Conservation (phyloP, 1,140 invertebrate species). For the Melitaea cinxia region DNA sequence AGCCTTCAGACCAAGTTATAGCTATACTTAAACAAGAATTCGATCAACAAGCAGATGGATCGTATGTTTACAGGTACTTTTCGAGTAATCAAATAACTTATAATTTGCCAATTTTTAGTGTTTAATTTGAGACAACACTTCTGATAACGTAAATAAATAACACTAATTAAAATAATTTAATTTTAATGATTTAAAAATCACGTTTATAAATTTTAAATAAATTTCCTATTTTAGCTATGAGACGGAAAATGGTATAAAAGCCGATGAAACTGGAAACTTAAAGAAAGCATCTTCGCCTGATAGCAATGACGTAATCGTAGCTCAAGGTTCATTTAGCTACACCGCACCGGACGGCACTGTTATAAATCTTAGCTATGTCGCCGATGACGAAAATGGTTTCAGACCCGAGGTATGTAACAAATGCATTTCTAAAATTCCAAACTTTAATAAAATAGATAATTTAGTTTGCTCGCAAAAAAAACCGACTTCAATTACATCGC, state of each 20-base stretch:
- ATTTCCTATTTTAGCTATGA: slow-evolving; percentile 84
- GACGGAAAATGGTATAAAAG: slow-evolving; percentile 88
- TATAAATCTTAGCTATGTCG: slow-evolving; percentile 88
- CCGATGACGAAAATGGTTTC: slow-evolving; percentile 90
- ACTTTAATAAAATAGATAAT: too few species aligned
- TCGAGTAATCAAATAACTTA: background rate
- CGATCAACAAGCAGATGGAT: slow-evolving; percentile 85
- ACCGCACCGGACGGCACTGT: slow-evolving; percentile 91
- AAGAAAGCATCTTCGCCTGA: slow-evolving; percentile 85
- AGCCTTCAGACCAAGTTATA: slow-evolving; percentile 78
- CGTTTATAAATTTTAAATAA: too few species aligned
- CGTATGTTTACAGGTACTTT: slow-evolving; percentile 84
- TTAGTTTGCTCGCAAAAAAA: too few species aligned
- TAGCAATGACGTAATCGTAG: slow-evolving; percentile 84
- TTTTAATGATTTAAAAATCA: too few species aligned
- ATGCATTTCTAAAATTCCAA: background rate
- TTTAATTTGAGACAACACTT: too few species aligned
- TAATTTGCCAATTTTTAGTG: too few species aligned
- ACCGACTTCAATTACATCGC: too few species aligned
- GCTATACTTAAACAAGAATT: slow-evolving; percentile 85
- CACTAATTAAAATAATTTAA: too few species aligned
- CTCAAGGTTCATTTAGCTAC: slow-evolving; percentile 89
- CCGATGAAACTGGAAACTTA: slow-evolving; percentile 84
- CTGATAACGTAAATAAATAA: too few species aligned
- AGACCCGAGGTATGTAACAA: slow-evolving; percentile 81